Base-by-base conservation (phyloP, 2,888 invertebrate genomes). In the Ichneumoninae sp. region DNA sequence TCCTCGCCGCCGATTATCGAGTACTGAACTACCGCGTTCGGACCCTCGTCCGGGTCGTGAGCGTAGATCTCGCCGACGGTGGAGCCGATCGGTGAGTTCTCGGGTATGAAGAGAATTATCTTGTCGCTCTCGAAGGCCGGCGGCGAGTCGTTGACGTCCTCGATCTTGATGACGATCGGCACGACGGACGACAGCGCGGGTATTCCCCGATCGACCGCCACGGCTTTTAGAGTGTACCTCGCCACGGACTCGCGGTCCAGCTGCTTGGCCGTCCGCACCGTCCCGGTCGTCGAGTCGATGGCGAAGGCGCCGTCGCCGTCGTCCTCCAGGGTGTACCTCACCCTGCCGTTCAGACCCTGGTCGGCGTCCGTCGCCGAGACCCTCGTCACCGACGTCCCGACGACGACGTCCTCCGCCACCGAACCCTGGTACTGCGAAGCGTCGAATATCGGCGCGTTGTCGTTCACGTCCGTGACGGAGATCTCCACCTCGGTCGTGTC, bases 401-500 rank as follows among this genome's bases (percentile, higher is more conserved):
- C 96, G 86, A 97, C 94, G 19, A 98, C 98, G 92, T 98, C 98
- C 93, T 98, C 98, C 82, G 97, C 95, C 30, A 98, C 97, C 4
- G 96, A 96, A 0, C 97, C 97, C 22, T 96, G 96, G 90, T 98
- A 98, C 3, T 97, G 95, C 0, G 96, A 95, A 84, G 97, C 96
- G 88, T 97, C 97, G 93, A 99, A 99, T 0, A 96, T 95, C 0
- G 99, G 99, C 5, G 97, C 96, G 92, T 99, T 98, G 92, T 99
- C 99, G 92, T 99, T 99, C 0, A 99, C 98, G 92, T 99, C 99
- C 0, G 97, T 97, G 0, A 99, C 97, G 0, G 97, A 97, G 88
- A 99, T 98, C 93, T 99, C 98, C 0, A 99, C 97, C 90, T 98
- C 98, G 0, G 99, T 99, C 0, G 98, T 98, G 91, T 99, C 99